Percentiles rank a stretch among this genome's conserved stretches.
Conservation (phyloP, 2,888 invertebrate genomes). For the Sinhomidia bicolor region DNA sequence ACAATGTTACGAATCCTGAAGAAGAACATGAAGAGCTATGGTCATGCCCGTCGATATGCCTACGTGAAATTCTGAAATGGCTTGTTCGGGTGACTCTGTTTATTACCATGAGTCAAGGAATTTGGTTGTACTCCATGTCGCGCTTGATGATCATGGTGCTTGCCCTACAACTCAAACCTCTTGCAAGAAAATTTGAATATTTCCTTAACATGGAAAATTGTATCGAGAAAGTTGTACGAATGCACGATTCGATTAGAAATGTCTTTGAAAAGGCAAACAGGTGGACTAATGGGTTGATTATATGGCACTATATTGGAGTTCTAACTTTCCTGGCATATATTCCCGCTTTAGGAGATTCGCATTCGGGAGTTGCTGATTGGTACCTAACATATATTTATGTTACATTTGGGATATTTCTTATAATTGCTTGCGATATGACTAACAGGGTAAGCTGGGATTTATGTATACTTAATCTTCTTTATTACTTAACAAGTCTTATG, state of each 20-base stretch:
- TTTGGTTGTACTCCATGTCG: neutral
- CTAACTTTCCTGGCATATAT: slow-evolving; percentile 13
- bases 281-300: neutral
- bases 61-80: too few species aligned
- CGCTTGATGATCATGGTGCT: neutral
- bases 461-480: neutral
- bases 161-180: neutral
- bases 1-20: neutral
- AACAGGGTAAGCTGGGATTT: neutral
- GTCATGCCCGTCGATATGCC: too few species aligned
- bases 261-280: neutral
- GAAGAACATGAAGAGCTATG: too few species aligned
- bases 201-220: neutral
- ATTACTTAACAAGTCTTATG: neutral
- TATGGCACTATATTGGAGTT: neutral
- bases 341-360: neutral
- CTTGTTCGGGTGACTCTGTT: too few species aligned
- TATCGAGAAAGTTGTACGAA: neutral
- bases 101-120: neutral
- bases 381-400: slow-evolving; percentile 7
- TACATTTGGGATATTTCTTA: neutral
- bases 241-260: neutral
- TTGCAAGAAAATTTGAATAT: neutral
- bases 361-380: neutral
- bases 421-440: slow-evolving; percentile 19